Conservation (phyloP, 2,888 invertebrate genomes). For the Orthosia gothica region DNA sequence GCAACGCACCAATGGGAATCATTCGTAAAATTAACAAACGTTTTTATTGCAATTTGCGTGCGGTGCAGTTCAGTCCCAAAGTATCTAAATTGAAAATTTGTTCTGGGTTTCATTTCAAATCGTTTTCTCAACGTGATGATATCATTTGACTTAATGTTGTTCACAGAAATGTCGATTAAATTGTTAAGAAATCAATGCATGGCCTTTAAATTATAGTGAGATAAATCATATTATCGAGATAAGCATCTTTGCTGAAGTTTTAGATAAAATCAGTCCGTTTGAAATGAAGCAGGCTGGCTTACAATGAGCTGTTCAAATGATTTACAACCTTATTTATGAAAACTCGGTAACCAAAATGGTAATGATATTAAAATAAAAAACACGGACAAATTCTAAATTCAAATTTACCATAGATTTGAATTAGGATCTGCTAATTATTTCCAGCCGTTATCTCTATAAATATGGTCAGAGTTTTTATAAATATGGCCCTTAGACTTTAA, state of each 20-base stretch:
- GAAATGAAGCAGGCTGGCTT: conserved; percentile 42
- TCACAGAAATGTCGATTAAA: conserved; percentile 10
- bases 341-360: too few species aligned
- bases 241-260: conserved; percentile 46
- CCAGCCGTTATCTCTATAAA: too few species aligned
- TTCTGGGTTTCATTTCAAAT: conserved; percentile 20
- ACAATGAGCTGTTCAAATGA: conserved; percentile 5
- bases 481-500: neutral
- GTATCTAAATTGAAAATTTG: conserved; percentile 21
- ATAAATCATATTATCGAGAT: conserved; percentile 59
- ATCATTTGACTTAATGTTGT: conserved; percentile 20
- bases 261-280: conserved; percentile 51
- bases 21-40: conserved; percentile 32
- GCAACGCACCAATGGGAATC: conserved; percentile 46
- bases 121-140: conserved; percentile 14
- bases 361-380: too few species aligned
- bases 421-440: too few species aligned
- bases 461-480: too few species aligned
- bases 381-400: too few species aligned
- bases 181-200: conserved; percentile 42
- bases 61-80: conserved; percentile 6
- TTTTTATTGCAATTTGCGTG: conserved; percentile 32
- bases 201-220: conserved; percentile 39
- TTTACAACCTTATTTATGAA: too few species aligned
- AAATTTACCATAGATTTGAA: too few species aligned